These are phyloP conservation scores for Merops nubicus DNA, from an alignment of 2,113 vertebrate species.

Conservation along the genomic window DNA sequence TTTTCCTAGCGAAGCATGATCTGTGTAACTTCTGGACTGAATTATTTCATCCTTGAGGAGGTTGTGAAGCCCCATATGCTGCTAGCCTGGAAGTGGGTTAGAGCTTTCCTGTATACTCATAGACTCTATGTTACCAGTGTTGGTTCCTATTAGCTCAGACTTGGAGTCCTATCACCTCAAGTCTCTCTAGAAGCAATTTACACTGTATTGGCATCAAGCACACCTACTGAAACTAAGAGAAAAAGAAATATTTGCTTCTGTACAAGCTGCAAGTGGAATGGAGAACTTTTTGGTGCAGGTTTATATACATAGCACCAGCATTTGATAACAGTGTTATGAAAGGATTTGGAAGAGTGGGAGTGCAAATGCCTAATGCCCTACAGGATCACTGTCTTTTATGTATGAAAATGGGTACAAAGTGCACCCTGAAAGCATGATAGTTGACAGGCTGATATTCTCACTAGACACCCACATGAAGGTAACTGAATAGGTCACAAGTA, in stretches of 20 bases:
- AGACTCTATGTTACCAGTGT: accelerated
- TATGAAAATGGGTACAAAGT: neutral
- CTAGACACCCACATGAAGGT: accelerated
- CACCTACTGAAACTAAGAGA: neutral
- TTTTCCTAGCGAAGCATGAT: neutral
- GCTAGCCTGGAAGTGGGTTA: neutral
- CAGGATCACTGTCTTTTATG: neutral
- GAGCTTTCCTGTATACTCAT: neutral
- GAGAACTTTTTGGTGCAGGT: neutral
- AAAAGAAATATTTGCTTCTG: neutral
- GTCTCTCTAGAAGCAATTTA: neutral
- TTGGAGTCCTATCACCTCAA: neutral
- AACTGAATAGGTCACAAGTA: neutral
- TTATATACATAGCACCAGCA: accelerated
- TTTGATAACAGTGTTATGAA: neutral
- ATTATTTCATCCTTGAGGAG: neutral
- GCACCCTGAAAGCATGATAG: neutral
- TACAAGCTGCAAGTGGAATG: neutral
- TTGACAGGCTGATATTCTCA: neutral
- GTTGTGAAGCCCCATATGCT: neutral
- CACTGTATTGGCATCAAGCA: neutral
- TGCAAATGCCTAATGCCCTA: neutral
- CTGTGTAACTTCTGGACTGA: neutral
- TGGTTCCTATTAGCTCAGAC: neutral
- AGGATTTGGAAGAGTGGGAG: neutral